phyloP scores from a whole-genome alignment of 2,888 invertebrate genomes.

The Apoderus coryli region DNA sequence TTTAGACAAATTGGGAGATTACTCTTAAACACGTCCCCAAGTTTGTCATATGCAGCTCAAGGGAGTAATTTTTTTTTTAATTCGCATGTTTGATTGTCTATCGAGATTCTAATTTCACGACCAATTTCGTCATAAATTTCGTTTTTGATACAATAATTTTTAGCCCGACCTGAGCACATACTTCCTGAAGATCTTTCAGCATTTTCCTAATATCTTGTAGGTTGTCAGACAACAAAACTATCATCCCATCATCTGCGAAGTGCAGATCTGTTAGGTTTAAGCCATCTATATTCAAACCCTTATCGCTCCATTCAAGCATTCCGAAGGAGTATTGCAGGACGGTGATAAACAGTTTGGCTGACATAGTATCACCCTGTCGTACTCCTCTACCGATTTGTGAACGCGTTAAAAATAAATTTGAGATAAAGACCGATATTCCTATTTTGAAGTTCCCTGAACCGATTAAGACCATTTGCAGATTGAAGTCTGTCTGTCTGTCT shows the following conservation, averaged over 20 bases:
- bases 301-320: background rate
- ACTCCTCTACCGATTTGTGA: too few species aligned
- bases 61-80: constrained; percentile 7
- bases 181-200: constrained; percentile 8
- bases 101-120: constrained; percentile 8
- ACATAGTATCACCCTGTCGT: constrained; percentile 7
- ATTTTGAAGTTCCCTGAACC: too few species aligned
- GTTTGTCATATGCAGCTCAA: constrained; percentile 10
- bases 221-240: constrained; percentile 9
- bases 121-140: constrained; percentile 2
- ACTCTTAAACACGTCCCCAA: too few species aligned
- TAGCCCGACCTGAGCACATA: constrained; percentile 8
- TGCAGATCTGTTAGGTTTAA: background rate
- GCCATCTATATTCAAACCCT: constrained; percentile 2
- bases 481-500: too few species aligned
- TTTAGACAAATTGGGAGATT: too few species aligned
- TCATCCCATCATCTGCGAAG: too few species aligned
- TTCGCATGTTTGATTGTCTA: too few species aligned
- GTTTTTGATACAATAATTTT: constrained; percentile 2
- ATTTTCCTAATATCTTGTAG: constrained; percentile 8
- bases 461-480: too few species aligned
- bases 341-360: constrained; percentile 9
- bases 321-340: too few species aligned
- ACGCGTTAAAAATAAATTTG: too few species aligned
- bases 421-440: too few species aligned